phyloP scores from a whole-genome alignment of 2,797 vertebrate genomes.

The Brachymystax lenok region DNA sequence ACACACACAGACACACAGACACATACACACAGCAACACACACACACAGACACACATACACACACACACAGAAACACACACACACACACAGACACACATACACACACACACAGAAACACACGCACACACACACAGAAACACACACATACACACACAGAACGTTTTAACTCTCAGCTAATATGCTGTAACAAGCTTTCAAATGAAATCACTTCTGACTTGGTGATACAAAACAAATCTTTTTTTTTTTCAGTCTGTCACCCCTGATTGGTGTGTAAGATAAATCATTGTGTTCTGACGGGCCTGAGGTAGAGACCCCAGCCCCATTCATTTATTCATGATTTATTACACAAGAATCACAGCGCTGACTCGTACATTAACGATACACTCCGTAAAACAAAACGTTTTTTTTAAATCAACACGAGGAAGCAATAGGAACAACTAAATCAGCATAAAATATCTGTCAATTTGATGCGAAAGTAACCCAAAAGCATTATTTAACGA shows the following conservation, averaged over 20 bases:
- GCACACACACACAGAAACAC: no score
- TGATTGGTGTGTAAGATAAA: conserved; percentile 55
- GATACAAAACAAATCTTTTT: background rate
- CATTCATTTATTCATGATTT: background rate
- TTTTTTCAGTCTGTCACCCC: conserved; percentile 62
- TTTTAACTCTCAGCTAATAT: no score
- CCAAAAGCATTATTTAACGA: background rate
- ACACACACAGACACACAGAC: conserved; percentile 20
- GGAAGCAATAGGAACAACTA: background rate
- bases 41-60: conserved; percentile 4
- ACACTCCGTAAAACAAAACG: no score
- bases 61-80: no score
- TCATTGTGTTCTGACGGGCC: conserved; percentile 58
- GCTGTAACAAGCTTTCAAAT: conserved; percentile 60
- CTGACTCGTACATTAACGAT: no score
- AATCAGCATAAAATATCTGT: background rate
- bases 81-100: background rate
- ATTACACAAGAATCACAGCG: background rate
- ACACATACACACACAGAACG: conserved; percentile 9
- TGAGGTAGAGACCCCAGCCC: background rate
- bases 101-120: no score
- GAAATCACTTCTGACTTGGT: conserved; percentile 31
- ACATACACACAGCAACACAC: no score
- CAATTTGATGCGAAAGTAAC: background rate
- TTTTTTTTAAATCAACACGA: background rate